Evolutionary conservation across 2,797 vertebrate species (phyloP).

Genomic region (Neostethus bicornis): DNA sequence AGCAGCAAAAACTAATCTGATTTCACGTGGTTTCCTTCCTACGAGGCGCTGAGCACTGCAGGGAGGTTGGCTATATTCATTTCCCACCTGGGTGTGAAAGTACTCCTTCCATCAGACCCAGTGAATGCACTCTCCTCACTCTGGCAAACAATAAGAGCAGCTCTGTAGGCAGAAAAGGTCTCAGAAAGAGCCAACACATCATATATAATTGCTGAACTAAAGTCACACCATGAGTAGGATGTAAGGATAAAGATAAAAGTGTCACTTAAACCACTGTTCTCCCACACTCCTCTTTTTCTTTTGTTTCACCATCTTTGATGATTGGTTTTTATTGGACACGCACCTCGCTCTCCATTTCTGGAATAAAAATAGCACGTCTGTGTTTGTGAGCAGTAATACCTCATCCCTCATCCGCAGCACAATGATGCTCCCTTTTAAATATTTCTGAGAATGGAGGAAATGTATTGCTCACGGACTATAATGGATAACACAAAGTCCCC

Average conservation of each 20-base stretch:
- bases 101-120: too few relatives aligned
- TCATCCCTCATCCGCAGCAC: slow-evolving; percentile 16
- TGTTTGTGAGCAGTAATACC: neutral
- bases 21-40: neutral
- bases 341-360: too few relatives aligned
- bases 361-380: too few relatives aligned
- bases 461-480: slow-evolving; percentile 6
- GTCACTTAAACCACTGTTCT: too few relatives aligned
- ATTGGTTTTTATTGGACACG: too few relatives aligned
- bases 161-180: neutral
- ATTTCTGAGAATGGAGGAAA: slow-evolving; percentile 12
- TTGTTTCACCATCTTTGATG: too few relatives aligned
- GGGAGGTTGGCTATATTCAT: slow-evolving; percentile 5
- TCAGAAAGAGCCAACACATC: neutral
- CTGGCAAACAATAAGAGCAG: neutral
- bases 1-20: too few relatives aligned
- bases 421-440: slow-evolving; percentile 28
- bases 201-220: too few relatives aligned
- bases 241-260: too few relatives aligned
- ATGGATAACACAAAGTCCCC: slow-evolving; percentile 18
- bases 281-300: too few relatives aligned
- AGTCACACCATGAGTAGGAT: too few relatives aligned
- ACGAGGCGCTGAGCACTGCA: slow-evolving; percentile 4
- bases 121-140: neutral
- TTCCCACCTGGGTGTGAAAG: neutral